phyloP scores from a whole-genome alignment of 2,888 invertebrate genomes.

The Tubulanus polymorphus region DNA sequence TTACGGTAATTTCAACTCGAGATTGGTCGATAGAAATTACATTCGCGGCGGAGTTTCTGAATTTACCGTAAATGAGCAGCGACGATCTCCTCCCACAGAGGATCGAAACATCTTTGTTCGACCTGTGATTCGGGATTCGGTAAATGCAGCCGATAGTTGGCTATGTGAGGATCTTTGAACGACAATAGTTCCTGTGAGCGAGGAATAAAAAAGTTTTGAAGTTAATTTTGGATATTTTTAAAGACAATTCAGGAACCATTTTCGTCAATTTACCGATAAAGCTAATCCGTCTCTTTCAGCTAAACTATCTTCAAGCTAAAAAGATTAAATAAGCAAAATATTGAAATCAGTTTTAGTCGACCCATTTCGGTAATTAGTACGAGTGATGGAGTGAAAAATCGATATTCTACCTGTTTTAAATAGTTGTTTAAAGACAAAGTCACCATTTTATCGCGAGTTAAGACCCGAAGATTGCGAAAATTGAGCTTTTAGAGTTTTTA shows the following conservation, averaged over 20 bases:
- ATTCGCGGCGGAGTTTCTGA: neutral
- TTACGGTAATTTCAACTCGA: neutral
- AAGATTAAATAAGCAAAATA: slow-evolving; percentile 1
- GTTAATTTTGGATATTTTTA: neutral
- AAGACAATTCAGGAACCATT: neutral
- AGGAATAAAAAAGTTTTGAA: neutral
- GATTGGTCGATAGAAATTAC: neutral
- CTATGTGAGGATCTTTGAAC: slow-evolving; percentile 65
- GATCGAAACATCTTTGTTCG: slow-evolving; percentile 63
- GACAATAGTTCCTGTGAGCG: slow-evolving; percentile 48
- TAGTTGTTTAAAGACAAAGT: slow-evolving; percentile 30
- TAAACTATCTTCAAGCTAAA: slow-evolving; percentile 38
- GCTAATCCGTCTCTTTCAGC: slow-evolving; percentile 38
- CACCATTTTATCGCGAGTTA: slow-evolving; percentile 20
- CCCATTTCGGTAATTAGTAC: too few species aligned
- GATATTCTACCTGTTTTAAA: slow-evolving; percentile 28
- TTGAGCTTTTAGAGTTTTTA: too few species aligned
- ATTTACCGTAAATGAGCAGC: slow-evolving; percentile 69
- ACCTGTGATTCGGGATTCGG: slow-evolving; percentile 68
- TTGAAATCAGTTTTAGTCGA: neutral
- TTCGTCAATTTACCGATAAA: slow-evolving; percentile 36
- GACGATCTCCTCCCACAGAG: slow-evolving; percentile 73
- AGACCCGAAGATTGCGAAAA: too few species aligned
- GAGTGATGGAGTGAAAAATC: neutral
- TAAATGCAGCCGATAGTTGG: slow-evolving; percentile 66